Evolutionary conservation across 30 jellyfish, hydroid and myxozoan genomes (phyloP).

Genomic region (Aurelia coerulea): DNA sequence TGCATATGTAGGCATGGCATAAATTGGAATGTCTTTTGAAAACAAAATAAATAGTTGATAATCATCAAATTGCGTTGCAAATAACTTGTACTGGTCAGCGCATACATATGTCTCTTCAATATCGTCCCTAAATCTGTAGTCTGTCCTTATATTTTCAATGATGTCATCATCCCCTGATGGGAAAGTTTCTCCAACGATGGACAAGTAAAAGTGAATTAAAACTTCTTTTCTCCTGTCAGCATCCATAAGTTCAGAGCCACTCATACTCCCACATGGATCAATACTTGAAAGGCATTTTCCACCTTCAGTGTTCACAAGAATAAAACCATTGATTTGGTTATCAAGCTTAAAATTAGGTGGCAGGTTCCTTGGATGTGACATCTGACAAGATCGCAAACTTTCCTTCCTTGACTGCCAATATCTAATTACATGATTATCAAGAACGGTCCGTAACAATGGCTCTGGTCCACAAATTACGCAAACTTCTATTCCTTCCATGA

Average conservation of each 20-base stretch:
- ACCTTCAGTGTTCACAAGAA: slow-evolving; percentile 74
- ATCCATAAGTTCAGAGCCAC: slow-evolving; percentile 64
- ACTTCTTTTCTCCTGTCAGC: slow-evolving; percentile 66
- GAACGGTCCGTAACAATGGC: slow-evolving; percentile 81
- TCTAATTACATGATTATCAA: slow-evolving; percentile 53
- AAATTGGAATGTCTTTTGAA: slow-evolving; percentile 78
- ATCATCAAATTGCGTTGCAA: slow-evolving; percentile 66
- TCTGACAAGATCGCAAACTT: slow-evolving; percentile 53
- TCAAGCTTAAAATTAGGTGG: slow-evolving; percentile 78
- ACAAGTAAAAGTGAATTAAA: slow-evolving; percentile 53
- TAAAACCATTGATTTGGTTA: slow-evolving; percentile 63
- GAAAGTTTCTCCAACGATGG: slow-evolving; percentile 66
- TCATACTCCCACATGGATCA: slow-evolving; percentile 81
- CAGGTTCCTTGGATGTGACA: slow-evolving; percentile 82
- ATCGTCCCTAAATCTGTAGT: slow-evolving; percentile 45
- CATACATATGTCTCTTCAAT: slow-evolving; percentile 77
- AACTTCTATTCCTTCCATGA: slow-evolving; percentile 81
- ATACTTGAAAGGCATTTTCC: slow-evolving; percentile 85
- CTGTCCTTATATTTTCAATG: slow-evolving; percentile 13
- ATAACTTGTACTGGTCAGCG: slow-evolving; percentile 73
- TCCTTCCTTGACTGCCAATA: slow-evolving; percentile 86
- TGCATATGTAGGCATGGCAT: slow-evolving; percentile 72
- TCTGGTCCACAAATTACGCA: slow-evolving; percentile 93
- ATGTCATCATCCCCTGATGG: slow-evolving; percentile 48
- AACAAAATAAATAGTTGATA: slow-evolving; percentile 82